These are phyloP conservation scores for Orussus abietinus DNA, from an alignment of 1,140 invertebrate species.

Conservation along the genomic window DNA sequence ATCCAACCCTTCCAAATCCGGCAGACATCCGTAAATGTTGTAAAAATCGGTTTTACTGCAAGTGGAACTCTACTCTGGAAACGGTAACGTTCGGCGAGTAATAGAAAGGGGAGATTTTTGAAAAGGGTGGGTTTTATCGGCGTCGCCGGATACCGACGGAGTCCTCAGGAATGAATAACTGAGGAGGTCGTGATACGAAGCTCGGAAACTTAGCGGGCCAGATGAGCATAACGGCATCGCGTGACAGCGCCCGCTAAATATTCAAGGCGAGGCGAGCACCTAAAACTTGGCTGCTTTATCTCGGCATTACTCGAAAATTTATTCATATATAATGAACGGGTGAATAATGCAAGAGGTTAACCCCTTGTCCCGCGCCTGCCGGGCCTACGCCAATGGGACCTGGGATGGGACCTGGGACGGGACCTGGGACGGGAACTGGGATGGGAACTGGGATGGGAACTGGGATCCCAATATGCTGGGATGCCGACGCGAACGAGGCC, in stretches of 20 bases:
- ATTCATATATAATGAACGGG: slow-evolving; percentile 55
- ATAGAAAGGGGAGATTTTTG: no score
- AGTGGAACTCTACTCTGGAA: no score
- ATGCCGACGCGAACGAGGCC: no score
- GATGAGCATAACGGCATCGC: slow-evolving; percentile 53
- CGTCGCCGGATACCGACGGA: no score
- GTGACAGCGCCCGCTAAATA: slow-evolving; percentile 54
- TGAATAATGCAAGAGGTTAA: slow-evolving; percentile 53
- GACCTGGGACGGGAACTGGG: slow-evolving; percentile 16
- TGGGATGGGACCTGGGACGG: slow-evolving; percentile 18
- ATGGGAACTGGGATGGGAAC: slow-evolving; percentile 22
- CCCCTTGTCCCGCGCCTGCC: slow-evolving; percentile 51
- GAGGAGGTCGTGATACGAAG: no score
- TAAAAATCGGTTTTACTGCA: no score
- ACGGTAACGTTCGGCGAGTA: no score
- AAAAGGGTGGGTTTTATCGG: no score
- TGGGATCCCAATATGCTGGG: no score
- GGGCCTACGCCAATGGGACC: slow-evolving; percentile 30
- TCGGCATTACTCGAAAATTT: slow-evolving; percentile 56
- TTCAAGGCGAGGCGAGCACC: slow-evolving; percentile 45
- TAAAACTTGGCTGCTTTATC: slow-evolving; percentile 57
- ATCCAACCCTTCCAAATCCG: no score
- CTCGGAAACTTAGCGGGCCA: slow-evolving; percentile 38
- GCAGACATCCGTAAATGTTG: no score
- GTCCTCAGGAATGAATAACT: background rate